These are phyloP conservation scores for Cepphus grylle DNA, from an alignment of 2,113 vertebrate species.

Conservation along the genomic window DNA sequence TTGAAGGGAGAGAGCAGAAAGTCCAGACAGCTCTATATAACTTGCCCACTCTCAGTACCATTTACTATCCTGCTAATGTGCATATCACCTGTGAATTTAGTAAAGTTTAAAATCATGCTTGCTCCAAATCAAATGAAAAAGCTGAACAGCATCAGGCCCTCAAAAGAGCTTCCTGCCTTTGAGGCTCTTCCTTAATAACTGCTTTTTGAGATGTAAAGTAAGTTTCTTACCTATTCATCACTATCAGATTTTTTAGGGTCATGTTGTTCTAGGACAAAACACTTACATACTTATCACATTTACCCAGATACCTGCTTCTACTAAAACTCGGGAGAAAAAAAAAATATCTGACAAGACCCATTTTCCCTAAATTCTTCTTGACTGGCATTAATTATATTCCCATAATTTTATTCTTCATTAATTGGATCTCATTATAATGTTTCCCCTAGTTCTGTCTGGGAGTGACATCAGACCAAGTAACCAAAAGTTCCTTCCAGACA, in stretches of 20 bases:
- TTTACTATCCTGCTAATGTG: neutral
- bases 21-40: neutral
- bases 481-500: neutral
- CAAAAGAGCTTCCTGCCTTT: neutral
- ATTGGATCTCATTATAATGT: conserved; percentile 7
- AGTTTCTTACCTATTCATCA: neutral
- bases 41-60: neutral
- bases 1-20: neutral
- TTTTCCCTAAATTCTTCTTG: neutral
- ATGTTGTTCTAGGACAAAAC: conserved; percentile 34
- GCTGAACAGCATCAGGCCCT: neutral
- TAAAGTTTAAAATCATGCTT: neutral
- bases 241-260: neutral
- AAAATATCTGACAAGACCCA: neutral
- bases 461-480: neutral
- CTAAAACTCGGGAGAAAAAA: neutral
- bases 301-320: neutral
- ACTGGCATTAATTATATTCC: conserved; percentile 4
- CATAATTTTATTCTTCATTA: neutral
- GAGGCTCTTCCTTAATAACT: neutral
- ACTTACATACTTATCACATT: neutral
- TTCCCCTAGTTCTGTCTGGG: neutral
- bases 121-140: neutral
- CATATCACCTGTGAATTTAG: fast-evolving
- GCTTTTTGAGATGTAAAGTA: neutral